Conservation (phyloP, 2,113 vertebrate species). For the Semnornis frantzii region DNA sequence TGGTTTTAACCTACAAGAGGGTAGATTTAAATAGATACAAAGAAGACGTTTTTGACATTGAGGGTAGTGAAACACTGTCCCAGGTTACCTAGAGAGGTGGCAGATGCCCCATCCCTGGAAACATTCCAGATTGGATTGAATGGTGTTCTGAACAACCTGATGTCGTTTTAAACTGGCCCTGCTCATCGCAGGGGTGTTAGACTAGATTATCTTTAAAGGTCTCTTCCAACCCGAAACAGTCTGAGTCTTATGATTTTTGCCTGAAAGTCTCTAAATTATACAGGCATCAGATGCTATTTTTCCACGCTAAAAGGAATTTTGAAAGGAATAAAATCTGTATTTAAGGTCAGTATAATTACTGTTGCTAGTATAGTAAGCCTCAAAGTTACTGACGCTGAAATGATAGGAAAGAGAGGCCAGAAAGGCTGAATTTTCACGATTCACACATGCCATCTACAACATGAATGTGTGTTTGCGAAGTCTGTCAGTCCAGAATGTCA, state of each 20-base stretch:
- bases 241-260: not conserved
- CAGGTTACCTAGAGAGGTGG: not conserved
- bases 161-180: not conserved
- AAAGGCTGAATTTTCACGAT: not conserved
- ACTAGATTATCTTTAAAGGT: not conserved
- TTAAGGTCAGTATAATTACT: not conserved
- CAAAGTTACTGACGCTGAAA: not conserved
- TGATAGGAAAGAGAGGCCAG: not conserved
- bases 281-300: not conserved
- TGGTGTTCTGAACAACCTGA: too few species aligned
- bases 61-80: not conserved
- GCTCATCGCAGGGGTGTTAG: not conserved
- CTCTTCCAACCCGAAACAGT: not conserved
- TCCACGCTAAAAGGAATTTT: not conserved
- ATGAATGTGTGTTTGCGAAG: not conserved
- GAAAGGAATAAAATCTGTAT: not conserved
- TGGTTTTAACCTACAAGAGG: not conserved
- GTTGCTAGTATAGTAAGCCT: not conserved
- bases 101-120: not conserved
- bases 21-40: not conserved
- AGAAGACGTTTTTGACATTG: not conserved
- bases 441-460: accelerated
- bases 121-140: not conserved
- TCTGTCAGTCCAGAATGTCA: not conserved
- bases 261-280: not conserved